phyloP scores from a whole-genome alignment of 1,140 invertebrate genomes.

The Hyles vespertilio region DNA sequence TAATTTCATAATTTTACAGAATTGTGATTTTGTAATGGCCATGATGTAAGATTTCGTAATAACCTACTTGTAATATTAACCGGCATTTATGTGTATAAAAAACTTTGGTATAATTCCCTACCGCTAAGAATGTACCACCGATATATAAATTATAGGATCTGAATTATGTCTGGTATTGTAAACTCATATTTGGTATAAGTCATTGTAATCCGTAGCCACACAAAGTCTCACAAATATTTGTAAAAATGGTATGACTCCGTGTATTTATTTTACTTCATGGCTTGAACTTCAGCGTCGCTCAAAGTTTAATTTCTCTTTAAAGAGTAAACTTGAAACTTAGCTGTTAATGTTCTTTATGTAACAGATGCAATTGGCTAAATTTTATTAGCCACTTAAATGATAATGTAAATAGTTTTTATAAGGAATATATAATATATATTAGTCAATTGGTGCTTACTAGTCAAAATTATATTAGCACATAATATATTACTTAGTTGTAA shows the following conservation, averaged over 20 bases:
- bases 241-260: too few species aligned
- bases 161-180: too few species aligned
- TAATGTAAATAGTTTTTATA: conserved; percentile 53
- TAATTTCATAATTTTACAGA: too few species aligned
- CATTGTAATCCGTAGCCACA: too few species aligned
- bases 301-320: conserved; percentile 33
- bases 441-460: conserved; percentile 75
- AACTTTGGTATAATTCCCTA: too few species aligned
- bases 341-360: conserved; percentile 26
- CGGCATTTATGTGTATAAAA: too few species aligned
- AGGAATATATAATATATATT: conserved; percentile 26
- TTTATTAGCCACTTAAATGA: conserved; percentile 54
- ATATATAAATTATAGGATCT: neutral
- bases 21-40: too few species aligned
- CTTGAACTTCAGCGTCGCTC: conserved; percentile 25
- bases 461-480: conserved; percentile 74
- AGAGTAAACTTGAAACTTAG: conserved; percentile 17
- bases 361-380: conserved; percentile 61
- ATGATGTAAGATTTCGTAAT: too few species aligned
- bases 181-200: too few species aligned
- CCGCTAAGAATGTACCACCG: conserved; percentile 1
- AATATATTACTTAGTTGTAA: conserved; percentile 21
- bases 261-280: too few species aligned
- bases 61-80: too few species aligned
- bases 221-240: too few species aligned